Percentiles rank a stretch among this genome's conserved stretches.
phyloP scores from a whole-genome alignment of 2,888 invertebrate genomes.

The Temnothorax ravouxi region DNA sequence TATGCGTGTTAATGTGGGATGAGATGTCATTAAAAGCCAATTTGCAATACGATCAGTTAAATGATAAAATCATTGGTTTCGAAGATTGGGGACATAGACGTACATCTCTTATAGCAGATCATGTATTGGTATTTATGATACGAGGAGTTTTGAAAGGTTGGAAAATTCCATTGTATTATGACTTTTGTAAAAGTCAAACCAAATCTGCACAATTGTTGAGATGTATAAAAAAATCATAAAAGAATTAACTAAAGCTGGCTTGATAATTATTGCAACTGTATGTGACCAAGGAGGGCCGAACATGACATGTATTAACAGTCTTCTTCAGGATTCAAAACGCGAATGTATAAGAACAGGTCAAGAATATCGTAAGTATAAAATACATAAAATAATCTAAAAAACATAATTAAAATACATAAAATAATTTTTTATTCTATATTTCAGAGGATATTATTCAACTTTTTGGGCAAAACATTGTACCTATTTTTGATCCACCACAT shows the following conservation, averaged over 20 bases:
- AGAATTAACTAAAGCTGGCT: conserved; percentile 40
- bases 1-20: conserved; percentile 52
- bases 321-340: conserved; percentile 9
- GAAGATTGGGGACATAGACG: conserved; percentile 60
- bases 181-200: conserved; percentile 56
- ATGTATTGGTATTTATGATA: conserved; percentile 62
- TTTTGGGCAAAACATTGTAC: conserved; percentile 40
- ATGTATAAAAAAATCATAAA: conserved; percentile 53
- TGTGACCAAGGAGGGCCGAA: conserved; percentile 48
- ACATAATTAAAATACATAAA: background rate
- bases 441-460: conserved; percentile 20
- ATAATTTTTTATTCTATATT: background rate
- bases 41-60: conserved; percentile 23
- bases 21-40: conserved; percentile 53
- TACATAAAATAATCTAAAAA: background rate
- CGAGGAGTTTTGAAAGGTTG: conserved; percentile 51
- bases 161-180: conserved; percentile 54
- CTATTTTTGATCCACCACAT: conserved; percentile 47
- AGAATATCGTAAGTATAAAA: conserved; percentile 18
- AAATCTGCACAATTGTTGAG: conserved; percentile 44
- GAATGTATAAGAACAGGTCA: background rate
- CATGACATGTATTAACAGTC: conserved; percentile 22
- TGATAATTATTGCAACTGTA: conserved; percentile 43
- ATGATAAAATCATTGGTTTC: conserved; percentile 58
- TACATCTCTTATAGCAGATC: conserved; percentile 53